Conservation (phyloP, 2,113 vertebrate genomes). For the Tragelaphus imberbis region DNA sequence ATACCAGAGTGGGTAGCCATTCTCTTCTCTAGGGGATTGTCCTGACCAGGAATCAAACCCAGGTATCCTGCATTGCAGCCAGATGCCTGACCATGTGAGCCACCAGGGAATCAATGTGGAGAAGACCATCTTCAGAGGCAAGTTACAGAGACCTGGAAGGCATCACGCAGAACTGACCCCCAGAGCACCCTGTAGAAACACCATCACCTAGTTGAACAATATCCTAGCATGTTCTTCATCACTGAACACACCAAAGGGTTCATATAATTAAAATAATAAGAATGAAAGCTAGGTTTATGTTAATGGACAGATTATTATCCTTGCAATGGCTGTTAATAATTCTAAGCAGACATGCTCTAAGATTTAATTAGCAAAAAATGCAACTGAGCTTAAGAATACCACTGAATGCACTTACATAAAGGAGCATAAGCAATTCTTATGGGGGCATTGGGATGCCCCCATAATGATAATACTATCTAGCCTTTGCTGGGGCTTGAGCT, state of each 20-base stretch:
- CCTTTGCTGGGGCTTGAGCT: background rate
- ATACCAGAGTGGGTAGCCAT: background rate
- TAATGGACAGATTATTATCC: slow-evolving; percentile 49
- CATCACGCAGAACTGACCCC: accelerated
- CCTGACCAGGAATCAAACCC: background rate
- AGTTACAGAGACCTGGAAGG: no score
- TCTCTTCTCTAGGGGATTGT: background rate
- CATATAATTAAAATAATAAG: slow-evolving; percentile 40
- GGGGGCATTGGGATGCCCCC: background rate
- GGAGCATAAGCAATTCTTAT: background rate
- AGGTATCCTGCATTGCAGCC: background rate
- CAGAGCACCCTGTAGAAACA: accelerated
- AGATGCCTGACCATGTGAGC: background rate
- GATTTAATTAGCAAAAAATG: slow-evolving; percentile 68
- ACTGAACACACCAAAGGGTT: background rate
- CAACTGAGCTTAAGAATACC: slow-evolving; percentile 36
- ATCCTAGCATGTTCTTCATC: background rate
- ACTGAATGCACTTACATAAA: slow-evolving; percentile 37
- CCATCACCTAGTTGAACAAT: no score
- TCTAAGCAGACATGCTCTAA: slow-evolving; percentile 40
- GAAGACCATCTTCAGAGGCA: background rate
- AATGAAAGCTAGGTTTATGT: slow-evolving; percentile 46
- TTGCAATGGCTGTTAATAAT: slow-evolving; percentile 46
- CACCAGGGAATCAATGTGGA: background rate
- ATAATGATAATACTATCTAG: background rate